Conservation (phyloP, 2,888 invertebrate species). For the Brenthis daphne region DNA sequence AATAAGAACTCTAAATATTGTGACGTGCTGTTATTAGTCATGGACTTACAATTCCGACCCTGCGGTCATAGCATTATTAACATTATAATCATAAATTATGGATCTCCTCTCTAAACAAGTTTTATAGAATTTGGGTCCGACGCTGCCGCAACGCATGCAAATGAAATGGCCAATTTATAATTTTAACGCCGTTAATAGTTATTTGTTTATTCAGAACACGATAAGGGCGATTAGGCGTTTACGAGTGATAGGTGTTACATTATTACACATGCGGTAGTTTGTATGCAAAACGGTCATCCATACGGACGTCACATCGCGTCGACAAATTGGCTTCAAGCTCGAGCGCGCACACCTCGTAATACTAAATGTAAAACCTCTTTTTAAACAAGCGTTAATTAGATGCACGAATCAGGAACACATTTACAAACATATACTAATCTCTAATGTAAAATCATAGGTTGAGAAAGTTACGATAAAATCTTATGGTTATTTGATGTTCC, state of each 20-base stretch:
- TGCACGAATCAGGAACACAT: constrained; percentile 1
- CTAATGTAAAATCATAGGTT: constrained; percentile 15
- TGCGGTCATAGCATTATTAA: constrained; percentile 50
- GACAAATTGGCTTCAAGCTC: constrained; percentile 41
- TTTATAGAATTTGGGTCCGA: constrained; percentile 46
- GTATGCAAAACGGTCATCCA: constrained; percentile 48
- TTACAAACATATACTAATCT: constrained; percentile 5
- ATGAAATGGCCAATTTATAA: constrained; percentile 68
- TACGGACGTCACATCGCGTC: constrained; percentile 35
- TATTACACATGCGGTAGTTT: constrained; percentile 45
- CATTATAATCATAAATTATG: constrained; percentile 61
- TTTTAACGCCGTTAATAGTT: constrained; percentile 66
- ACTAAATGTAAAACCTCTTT: neutral
- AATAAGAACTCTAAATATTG: constrained; percentile 20
- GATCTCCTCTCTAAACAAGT: constrained; percentile 65
- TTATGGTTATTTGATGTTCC: constrained; percentile 25
- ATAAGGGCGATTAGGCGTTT: constrained; percentile 68
- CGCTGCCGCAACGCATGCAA: constrained; percentile 52
- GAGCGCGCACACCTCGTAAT: constrained; percentile 23
- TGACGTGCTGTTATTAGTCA: constrained; percentile 28
- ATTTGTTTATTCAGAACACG: constrained; percentile 71
- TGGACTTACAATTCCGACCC: constrained; percentile 32
- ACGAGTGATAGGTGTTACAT: constrained; percentile 48
- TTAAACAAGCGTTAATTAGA: neutral
- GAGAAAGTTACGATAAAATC: constrained; percentile 22